phyloP scores from a whole-genome alignment of 2,113 vertebrate species.

The Glaucomys volans region DNA sequence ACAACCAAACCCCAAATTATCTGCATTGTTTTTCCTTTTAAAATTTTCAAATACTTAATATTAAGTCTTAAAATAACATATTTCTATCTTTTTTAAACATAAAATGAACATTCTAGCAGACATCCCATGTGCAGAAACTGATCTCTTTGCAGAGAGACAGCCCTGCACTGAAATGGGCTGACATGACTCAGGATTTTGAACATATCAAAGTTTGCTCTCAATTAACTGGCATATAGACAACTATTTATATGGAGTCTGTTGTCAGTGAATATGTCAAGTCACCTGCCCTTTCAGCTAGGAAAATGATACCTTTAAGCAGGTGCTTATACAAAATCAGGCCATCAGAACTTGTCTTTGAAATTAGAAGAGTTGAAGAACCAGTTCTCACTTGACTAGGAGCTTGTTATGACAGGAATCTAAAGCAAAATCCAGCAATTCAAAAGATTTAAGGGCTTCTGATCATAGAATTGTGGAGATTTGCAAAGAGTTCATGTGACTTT shows the following conservation, averaged over 20 bases:
- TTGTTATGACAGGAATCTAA: slow-evolving; percentile 18
- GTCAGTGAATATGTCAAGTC: slow-evolving; percentile 24
- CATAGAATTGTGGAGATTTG: not conserved
- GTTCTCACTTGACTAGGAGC: not conserved
- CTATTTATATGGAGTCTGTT: slow-evolving; percentile 50
- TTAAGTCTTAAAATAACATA: not conserved
- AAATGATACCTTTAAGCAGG: slow-evolving; percentile 59
- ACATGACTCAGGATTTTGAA: not conserved
- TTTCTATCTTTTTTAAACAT: not conserved
- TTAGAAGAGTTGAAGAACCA: not conserved
- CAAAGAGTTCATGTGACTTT: not conserved
- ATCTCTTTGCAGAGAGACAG: not conserved
- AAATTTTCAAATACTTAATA: not conserved
- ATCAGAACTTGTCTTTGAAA: slow-evolving; percentile 50
- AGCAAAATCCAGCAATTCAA: slow-evolving; percentile 5
- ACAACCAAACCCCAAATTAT: not conserved
- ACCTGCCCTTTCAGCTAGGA: slow-evolving; percentile 6
- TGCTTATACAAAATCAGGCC: slow-evolving; percentile 36
- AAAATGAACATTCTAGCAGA: not conserved
- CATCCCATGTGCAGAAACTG: not conserved
- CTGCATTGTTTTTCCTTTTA: not conserved
- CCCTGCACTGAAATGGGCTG: not conserved
- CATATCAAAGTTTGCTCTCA: not conserved
- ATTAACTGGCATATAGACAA: slow-evolving; percentile 42
- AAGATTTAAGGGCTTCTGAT: slow-evolving; percentile 1